Evolutionary conservation across 2,888 invertebrate species (phyloP).

Genomic region (Cataglyphis rosenhaueri): DNA sequence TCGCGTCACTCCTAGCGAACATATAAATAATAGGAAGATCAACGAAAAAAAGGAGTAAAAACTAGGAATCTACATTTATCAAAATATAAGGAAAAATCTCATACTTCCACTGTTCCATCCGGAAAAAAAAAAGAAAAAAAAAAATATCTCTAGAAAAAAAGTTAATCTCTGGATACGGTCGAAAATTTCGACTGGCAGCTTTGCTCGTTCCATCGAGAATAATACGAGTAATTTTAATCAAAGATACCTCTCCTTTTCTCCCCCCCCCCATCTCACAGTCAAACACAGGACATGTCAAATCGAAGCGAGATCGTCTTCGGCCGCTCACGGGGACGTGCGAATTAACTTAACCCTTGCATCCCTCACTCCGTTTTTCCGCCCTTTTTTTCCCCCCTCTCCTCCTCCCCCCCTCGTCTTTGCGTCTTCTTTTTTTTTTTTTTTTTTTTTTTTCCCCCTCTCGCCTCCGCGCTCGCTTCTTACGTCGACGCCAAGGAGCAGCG

Average conservation of each 20-base stretch:
- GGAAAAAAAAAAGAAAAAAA: background rate
- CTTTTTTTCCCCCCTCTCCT: background rate
- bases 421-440: no score
- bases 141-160: background rate
- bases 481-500: slow-evolving; percentile 37
- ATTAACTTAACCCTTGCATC: slow-evolving; percentile 72
- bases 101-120: background rate
- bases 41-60: background rate
- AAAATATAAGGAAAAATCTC: slow-evolving; percentile 12
- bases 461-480: slow-evolving; percentile 42
- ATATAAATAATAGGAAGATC: slow-evolving; percentile 20
- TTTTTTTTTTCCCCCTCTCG: background rate
- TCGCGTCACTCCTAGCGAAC: slow-evolving; percentile 3
- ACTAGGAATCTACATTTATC: background rate
- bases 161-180: background rate
- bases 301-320: background rate
- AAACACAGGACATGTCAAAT: background rate
- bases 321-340: slow-evolving; percentile 42
- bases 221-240: slow-evolving; percentile 70
- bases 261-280: background rate
- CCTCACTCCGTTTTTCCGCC: slow-evolving; percentile 32
- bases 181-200: background rate
- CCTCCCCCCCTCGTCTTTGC: background rate
- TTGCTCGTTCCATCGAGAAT: slow-evolving; percentile 14
- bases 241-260: slow-evolving; percentile 19